phyloP scores from a whole-genome alignment of 2,888 invertebrate species.

The Eledona agricola region DNA sequence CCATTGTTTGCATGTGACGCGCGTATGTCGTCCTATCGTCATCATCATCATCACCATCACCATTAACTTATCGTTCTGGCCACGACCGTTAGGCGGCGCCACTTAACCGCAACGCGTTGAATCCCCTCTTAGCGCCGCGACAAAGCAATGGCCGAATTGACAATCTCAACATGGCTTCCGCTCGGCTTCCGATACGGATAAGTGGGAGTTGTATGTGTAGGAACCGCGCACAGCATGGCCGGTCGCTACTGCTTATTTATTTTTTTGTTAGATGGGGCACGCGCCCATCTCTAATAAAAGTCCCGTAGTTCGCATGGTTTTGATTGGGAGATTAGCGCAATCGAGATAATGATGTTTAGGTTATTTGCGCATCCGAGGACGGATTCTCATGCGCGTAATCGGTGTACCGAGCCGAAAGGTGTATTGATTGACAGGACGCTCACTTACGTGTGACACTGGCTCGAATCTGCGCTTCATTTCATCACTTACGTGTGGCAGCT shows the following conservation, averaged over 20 bases:
- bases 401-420: too few species aligned
- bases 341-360: slow-evolving; percentile 19
- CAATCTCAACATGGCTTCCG: slow-evolving; percentile 55
- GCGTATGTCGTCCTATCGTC: slow-evolving; percentile 27
- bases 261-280: slow-evolving; percentile 5
- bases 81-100: slow-evolving; percentile 52
- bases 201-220: slow-evolving; percentile 45
- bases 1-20: slow-evolving; percentile 2
- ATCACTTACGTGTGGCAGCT: too few species aligned
- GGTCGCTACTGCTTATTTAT: slow-evolving; percentile 18
- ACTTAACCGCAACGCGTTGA: slow-evolving; percentile 43
- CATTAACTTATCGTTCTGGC: slow-evolving; percentile 43
- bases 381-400: slow-evolving; percentile 11
- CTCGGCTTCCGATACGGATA: slow-evolving; percentile 48
- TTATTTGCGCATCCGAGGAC: slow-evolving; percentile 7
- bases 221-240: slow-evolving; percentile 28
- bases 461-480: too few species aligned
- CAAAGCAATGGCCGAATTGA: slow-evolving; percentile 46
- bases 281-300: not conserved
- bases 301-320: slow-evolving; percentile 4
- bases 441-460: not conserved
- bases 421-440: not conserved
- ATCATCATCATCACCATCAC: slow-evolving; percentile 10
- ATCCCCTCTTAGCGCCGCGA: slow-evolving; percentile 39
- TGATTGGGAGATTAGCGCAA: slow-evolving; percentile 20